Percentiles rank a stretch among this genome's conserved stretches.
These are phyloP conservation scores for Heliconius ethilla DNA, from an alignment of 2,888 invertebrate species.

Conservation along the genomic window DNA sequence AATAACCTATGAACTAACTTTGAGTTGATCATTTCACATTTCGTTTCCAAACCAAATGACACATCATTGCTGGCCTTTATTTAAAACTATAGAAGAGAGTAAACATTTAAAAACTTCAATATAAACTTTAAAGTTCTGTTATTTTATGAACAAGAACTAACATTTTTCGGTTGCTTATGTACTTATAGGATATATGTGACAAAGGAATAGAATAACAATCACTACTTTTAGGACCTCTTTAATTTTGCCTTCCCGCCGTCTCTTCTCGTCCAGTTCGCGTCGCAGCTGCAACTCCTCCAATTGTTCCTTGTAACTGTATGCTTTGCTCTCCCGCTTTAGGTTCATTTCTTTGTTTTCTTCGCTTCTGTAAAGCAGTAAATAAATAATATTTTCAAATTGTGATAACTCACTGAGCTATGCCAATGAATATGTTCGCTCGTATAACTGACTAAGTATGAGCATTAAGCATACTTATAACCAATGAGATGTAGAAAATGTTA, in stretches of 20 bases:
- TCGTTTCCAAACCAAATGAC: too few species aligned
- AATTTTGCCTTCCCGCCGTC: conserved; percentile 88
- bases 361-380: conserved; percentile 55
- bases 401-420: background rate
- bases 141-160: too few species aligned
- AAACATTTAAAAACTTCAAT: background rate
- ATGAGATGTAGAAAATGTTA: too few species aligned
- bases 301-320: conserved; percentile 98
- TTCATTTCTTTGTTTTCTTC: conserved; percentile 85
- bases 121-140: too few species aligned
- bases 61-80: background rate
- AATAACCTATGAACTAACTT: too few species aligned
- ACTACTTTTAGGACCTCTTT: conserved; percentile 71
- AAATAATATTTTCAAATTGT: background rate
- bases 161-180: too few species aligned
- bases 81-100: background rate
- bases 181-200: too few species aligned
- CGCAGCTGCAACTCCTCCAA: conserved; percentile 95
- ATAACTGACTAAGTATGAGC: too few species aligned
- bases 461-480: too few species aligned
- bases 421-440: too few species aligned
- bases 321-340: conserved; percentile 97
- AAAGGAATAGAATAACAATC: too few species aligned
- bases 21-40: too few species aligned
- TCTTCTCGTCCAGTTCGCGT: conserved; percentile 96